Base-by-base conservation (phyloP, 2,888 invertebrate genomes). In the Pseudeuparius sepicola region DNA sequence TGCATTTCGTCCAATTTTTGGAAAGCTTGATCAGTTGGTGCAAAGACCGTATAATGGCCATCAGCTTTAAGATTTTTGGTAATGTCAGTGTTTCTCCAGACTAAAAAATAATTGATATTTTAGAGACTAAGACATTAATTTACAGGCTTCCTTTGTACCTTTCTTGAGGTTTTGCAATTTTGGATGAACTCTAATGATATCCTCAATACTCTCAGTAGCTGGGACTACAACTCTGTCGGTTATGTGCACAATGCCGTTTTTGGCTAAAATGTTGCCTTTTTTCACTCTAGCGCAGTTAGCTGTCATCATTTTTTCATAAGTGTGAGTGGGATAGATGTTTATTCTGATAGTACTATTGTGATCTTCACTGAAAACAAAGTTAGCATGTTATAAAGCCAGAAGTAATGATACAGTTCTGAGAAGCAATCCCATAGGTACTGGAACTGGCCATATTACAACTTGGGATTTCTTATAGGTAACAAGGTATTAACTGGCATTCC, bases 201-300 rank as follows among this genome's bases (percentile, higher is more conserved):
- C 71, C 49, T 67, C 64, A 2, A 79, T 57, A 26, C 64, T 66
- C 41, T 67, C 64, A 16, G 59, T 66, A 5, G 71, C 67, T 1
- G 75, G 73, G 27, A 58, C 52, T 26, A 81, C 59, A 3, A 78
- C 70, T n/a, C 69, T 65, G 28, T 71, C 69, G 10, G 78, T 61
- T 1, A 75, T 61, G 52, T 82, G 79, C 9, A 80, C 66, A 34
- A 81, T 67, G 10, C 79, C 80, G 51, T 78, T 76, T 24, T 68
- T 68, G 1, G 78, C 73, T 33, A 71, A 59, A 47, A 73, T 70
- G 55, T 82, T 76, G 15, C 67, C 59, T 39, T 70, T 70, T 18
- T 63, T 64, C 17, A 83, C 59, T 30, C 68, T 67, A 12, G 72
- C 72, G 56, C 83, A 83, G 55, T 83, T 82, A 6, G 75, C 78